These are phyloP conservation scores for Geotrypetes seraphini DNA, from an alignment of 2,797 vertebrate species.

Conservation along the genomic window DNA sequence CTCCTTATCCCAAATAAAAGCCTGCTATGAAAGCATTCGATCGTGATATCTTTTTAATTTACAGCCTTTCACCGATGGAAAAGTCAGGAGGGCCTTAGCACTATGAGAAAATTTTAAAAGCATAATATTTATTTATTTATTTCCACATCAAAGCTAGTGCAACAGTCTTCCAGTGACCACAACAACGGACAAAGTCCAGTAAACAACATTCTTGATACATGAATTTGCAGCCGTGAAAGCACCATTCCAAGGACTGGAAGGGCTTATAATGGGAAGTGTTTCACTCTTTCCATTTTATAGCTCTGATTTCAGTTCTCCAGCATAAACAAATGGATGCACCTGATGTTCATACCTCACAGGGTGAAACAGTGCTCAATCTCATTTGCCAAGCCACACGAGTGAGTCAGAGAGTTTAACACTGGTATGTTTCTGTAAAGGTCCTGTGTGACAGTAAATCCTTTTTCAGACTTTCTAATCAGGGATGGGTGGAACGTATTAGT, in stretches of 20 bases:
- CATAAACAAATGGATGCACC: not conserved
- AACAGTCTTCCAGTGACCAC: too few relatives aligned
- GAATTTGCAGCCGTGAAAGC: not conserved
- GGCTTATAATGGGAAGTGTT: not conserved
- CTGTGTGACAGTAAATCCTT: accelerated
- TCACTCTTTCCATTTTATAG: not conserved
- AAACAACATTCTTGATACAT: too few relatives aligned
- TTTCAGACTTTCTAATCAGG: conserved; percentile 4
- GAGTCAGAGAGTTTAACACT: conserved; percentile 16
- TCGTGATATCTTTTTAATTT: too few relatives aligned
- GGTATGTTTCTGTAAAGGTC: conserved; percentile 16
- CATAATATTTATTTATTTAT: too few relatives aligned
- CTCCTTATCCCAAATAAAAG: too few relatives aligned
- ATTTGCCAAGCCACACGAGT: not conserved
- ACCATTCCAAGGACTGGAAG: not conserved
- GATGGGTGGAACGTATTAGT: conserved; percentile 14
- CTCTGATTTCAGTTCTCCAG: not conserved
- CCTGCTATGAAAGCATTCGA: too few relatives aligned
- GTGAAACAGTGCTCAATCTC: not conserved
- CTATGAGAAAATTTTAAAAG: too few relatives aligned
- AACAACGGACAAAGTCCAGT: too few relatives aligned
- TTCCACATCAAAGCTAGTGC: too few relatives aligned
- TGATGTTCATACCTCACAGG: not conserved
- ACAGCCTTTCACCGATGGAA: too few relatives aligned
- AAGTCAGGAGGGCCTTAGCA: too few relatives aligned